Evolutionary conservation across 2,888 invertebrate species (phyloP).

Genomic region (Lasioglossum zephyrum): DNA sequence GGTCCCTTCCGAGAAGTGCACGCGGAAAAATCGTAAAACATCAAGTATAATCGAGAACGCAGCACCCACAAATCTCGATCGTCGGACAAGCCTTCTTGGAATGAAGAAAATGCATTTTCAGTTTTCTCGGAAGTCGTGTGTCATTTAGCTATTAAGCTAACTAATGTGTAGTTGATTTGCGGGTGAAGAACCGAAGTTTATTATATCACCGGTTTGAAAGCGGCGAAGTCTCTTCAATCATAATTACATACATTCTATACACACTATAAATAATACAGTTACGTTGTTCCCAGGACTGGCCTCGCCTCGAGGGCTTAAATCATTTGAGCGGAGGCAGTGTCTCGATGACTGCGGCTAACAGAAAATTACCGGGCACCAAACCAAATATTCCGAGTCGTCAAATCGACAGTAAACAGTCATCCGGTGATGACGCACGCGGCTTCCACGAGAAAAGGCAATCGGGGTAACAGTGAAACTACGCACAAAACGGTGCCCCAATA

Average conservation of each 20-base stretch:
- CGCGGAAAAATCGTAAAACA: constrained; percentile 1
- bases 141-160: neutral
- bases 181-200: neutral
- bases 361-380: neutral
- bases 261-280: no score
- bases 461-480: constrained; percentile 55
- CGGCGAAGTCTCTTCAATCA: no score
- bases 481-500: constrained; percentile 35
- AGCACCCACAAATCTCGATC: constrained; percentile 1
- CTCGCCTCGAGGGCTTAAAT: neutral
- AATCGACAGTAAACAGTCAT: neutral
- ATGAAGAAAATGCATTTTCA: neutral
- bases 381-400: constrained; percentile 2
- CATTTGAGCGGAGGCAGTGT: neutral
- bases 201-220: neutral
- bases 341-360: neutral
- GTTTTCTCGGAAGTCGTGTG: constrained; percentile 23
- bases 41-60: neutral
- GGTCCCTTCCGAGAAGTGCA: neutral
- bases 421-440: constrained; percentile 41
- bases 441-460: constrained; percentile 24
- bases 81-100: neutral
- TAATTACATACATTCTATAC: no score
- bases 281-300: neutral
- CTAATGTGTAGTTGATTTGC: neutral